Conservation (phyloP, 2,888 invertebrate genomes). For the Pristionchus maxplancki region DNA sequence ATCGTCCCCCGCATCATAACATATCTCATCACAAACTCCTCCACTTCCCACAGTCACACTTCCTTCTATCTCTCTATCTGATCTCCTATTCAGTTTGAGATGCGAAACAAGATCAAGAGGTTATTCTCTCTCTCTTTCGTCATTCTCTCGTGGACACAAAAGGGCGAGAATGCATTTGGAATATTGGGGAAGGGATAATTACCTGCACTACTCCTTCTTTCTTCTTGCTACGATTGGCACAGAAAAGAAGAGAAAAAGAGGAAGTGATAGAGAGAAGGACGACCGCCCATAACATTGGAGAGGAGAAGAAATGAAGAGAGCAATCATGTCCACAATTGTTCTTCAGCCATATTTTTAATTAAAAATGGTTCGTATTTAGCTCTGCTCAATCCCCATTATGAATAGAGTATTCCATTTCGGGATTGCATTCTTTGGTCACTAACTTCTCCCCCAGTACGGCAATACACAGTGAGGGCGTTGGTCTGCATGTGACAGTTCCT, state of each 20-base stretch:
- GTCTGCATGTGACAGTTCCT: background rate
- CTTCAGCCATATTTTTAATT: no score
- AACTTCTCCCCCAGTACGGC: background rate
- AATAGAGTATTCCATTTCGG: no score
- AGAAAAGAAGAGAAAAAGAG: background rate
- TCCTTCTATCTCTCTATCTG: background rate
- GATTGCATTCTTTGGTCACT: background rate
- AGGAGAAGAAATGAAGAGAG: background rate
- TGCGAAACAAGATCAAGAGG: background rate
- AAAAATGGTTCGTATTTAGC: background rate
- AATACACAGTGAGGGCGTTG: background rate
- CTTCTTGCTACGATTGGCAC: background rate
- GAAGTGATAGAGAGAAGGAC: background rate
- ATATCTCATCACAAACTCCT: background rate
- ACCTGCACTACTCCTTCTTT: background rate
- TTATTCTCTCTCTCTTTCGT: background rate
- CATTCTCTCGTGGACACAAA: background rate
- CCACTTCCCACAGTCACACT: background rate
- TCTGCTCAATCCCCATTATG: no score
- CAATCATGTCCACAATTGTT: background rate
- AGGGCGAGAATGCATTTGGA: background rate
- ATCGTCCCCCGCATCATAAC: background rate
- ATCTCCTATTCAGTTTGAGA: background rate
- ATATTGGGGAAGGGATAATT: background rate
- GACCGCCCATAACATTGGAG: slow-evolving; percentile 39